Evolutionary conservation across 2,113 vertebrate genomes (phyloP).

Genomic region (Eurystomus gularis): DNA sequence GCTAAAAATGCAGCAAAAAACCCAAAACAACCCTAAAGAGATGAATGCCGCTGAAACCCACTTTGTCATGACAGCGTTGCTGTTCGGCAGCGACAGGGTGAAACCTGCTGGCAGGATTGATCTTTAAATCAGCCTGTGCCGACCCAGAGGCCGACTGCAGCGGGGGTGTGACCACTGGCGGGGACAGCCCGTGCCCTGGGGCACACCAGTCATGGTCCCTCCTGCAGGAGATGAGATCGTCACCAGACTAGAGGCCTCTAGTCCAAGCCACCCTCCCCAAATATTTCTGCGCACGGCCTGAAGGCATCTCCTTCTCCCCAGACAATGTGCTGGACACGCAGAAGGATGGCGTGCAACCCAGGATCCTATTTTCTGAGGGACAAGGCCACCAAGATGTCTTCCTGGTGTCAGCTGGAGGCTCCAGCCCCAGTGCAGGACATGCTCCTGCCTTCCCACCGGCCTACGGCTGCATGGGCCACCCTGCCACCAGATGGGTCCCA

Average conservation of each 20-base stretch:
- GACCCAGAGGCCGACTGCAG: not conserved
- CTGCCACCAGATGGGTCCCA: not conserved
- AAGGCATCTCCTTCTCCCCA: not conserved
- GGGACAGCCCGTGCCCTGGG: not conserved
- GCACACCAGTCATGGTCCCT: not conserved
- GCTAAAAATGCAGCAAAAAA: not conserved
- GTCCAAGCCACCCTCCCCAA: not conserved
- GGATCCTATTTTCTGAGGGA: not conserved
- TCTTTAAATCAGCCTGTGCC: rapidly evolving
- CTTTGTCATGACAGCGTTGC: rapidly evolving
- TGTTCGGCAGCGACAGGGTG: not conserved
- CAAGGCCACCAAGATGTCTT: rapidly evolving
- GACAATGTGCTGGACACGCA: rapidly evolving
- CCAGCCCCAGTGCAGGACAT: not conserved
- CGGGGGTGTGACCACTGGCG: not conserved
- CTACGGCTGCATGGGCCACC: rapidly evolving
- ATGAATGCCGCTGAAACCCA: not conserved
- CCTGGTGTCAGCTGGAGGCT: not conserved
- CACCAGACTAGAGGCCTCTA: not conserved
- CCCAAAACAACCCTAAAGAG: not conserved
- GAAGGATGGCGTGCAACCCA: rapidly evolving
- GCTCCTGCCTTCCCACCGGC: rapidly evolving
- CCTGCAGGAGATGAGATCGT: not conserved
- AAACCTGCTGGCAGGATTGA: not conserved
- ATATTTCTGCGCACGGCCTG: not conserved